Percentiles rank a stretch among this genome's conserved stretches.
Conservation (phyloP, 2,888 invertebrate genomes). For the Elmis aenea region DNA sequence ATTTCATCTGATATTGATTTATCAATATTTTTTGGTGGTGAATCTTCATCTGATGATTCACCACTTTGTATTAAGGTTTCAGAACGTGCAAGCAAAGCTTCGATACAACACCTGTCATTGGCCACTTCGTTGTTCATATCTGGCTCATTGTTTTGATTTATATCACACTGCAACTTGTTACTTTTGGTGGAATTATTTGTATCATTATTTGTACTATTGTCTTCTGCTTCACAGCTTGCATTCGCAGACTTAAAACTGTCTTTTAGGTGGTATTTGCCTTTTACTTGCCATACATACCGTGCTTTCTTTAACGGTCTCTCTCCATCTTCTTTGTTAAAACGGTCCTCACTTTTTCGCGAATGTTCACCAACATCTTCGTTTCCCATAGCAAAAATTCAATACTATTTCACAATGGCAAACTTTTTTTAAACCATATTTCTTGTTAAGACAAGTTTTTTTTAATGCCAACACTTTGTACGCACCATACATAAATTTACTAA, state of each 20-base stretch:
- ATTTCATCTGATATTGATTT: slow-evolving; percentile 29
- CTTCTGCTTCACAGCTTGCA: slow-evolving; percentile 9
- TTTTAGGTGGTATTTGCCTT: slow-evolving; percentile 59
- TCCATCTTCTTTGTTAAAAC: slow-evolving; percentile 23
- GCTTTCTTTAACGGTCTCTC: slow-evolving; percentile 63
- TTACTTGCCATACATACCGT: slow-evolving; percentile 62
- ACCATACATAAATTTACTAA: no score
- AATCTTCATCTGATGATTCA: slow-evolving; percentile 23
- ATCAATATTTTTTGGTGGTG: slow-evolving; percentile 19
- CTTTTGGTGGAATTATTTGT: slow-evolving; percentile 8
- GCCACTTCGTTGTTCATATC: slow-evolving; percentile 18
- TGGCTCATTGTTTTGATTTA: slow-evolving; percentile 16
- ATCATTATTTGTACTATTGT: slow-evolving; percentile 13
- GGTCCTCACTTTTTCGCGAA: slow-evolving; percentile 41
- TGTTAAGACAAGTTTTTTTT: no score
- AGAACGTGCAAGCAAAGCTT: slow-evolving; percentile 30
- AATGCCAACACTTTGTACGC: no score
- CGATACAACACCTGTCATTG: slow-evolving; percentile 31
- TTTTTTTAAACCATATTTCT: no score
- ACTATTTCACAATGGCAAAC: neutral
- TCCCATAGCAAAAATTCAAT: no score
- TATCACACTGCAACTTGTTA: no score
- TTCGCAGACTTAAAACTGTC: slow-evolving; percentile 36
- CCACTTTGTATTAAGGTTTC: slow-evolving; percentile 21
- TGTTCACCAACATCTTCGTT: slow-evolving; percentile 41